Conservation (phyloP, 2,888 invertebrate species). For the Coleophora flavipennella region DNA sequence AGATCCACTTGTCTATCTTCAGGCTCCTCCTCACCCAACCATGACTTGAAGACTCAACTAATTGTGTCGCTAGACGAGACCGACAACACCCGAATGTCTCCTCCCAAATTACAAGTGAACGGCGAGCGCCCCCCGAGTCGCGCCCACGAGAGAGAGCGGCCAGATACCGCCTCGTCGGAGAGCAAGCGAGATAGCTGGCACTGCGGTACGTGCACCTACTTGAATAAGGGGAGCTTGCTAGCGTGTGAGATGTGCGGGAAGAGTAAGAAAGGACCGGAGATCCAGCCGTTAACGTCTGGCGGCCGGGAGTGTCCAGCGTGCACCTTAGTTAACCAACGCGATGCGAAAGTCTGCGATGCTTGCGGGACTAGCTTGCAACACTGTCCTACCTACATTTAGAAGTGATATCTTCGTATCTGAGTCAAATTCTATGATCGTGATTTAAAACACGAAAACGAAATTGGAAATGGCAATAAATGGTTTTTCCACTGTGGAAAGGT, state of each 20-base stretch:
- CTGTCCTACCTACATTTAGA: slow-evolving; percentile 82
- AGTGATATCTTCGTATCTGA: not conserved
- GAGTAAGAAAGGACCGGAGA: slow-evolving; percentile 73
- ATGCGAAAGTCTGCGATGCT: slow-evolving; percentile 76
- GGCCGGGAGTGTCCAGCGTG: slow-evolving; percentile 83
- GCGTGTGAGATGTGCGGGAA: slow-evolving; percentile 86
- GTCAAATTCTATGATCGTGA: no score
- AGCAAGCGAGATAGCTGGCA: slow-evolving; percentile 69
- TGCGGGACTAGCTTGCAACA: slow-evolving; percentile 78
- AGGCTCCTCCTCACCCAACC: slow-evolving; percentile 28
- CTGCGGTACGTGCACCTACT: slow-evolving; percentile 80
- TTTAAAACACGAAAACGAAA: not conserved
- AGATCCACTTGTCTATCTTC: slow-evolving; percentile 16
- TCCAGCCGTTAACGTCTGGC: slow-evolving; percentile 78
- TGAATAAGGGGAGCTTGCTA: slow-evolving; percentile 66
- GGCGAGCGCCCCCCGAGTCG: slow-evolving; percentile 30
- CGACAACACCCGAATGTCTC: slow-evolving; percentile 34
- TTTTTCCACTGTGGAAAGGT: no score
- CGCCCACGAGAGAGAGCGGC: slow-evolving; percentile 16
- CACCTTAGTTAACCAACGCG: slow-evolving; percentile 81
- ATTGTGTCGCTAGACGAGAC: slow-evolving; percentile 58
- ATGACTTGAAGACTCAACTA: slow-evolving; percentile 57
- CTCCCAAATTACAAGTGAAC: slow-evolving; percentile 25
- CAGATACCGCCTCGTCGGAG: slow-evolving; percentile 14
- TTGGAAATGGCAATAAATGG: no score